phyloP scores from a whole-genome alignment of 2,113 vertebrate genomes.

The Sinocyclocheilus maitianheensis region DNA sequence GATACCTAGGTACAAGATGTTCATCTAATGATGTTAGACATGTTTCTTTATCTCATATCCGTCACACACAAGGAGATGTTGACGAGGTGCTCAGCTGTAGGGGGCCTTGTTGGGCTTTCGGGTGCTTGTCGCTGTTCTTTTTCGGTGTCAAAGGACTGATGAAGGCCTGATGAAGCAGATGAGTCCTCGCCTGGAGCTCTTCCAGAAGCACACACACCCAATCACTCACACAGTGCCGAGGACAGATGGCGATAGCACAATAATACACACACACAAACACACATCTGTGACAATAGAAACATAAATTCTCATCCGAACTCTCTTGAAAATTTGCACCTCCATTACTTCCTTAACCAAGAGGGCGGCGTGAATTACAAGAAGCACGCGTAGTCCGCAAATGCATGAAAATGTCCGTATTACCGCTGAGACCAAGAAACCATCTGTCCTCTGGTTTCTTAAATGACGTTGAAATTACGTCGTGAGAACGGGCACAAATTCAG shows the following conservation, averaged over 20 bases:
- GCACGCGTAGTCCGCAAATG: neutral
- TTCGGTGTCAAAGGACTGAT: constrained; percentile 39
- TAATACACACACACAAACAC: neutral
- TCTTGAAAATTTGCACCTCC: constrained; percentile 5
- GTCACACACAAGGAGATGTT: neutral
- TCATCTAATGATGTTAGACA: constrained; percentile 6
- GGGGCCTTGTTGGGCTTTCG: neutral
- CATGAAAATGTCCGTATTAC: neutral
- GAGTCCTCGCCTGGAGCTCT: constrained; percentile 40
- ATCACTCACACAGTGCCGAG: constrained; percentile 18
- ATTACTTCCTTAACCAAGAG: constrained; percentile 31
- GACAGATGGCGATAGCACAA: constrained; percentile 9
- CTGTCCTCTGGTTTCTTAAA: constrained; percentile 24
- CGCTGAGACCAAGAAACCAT: constrained; percentile 21
- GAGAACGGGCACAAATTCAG: neutral
- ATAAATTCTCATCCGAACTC: neutral
- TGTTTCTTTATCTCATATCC: constrained; percentile 6
- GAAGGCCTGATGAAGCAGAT: constrained; percentile 34
- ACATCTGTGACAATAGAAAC: neutral
- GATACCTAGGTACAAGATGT: constrained; percentile 14
- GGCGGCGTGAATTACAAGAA: neutral
- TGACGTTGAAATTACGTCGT: neutral
- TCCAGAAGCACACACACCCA: constrained; percentile 26
- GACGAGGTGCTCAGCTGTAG: constrained; percentile 30
- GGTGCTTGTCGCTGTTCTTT: constrained; percentile 8